These are phyloP conservation scores for Coregonus clupeaformis DNA, from an alignment of 2,113 vertebrate genomes.

Conservation along the genomic window DNA sequence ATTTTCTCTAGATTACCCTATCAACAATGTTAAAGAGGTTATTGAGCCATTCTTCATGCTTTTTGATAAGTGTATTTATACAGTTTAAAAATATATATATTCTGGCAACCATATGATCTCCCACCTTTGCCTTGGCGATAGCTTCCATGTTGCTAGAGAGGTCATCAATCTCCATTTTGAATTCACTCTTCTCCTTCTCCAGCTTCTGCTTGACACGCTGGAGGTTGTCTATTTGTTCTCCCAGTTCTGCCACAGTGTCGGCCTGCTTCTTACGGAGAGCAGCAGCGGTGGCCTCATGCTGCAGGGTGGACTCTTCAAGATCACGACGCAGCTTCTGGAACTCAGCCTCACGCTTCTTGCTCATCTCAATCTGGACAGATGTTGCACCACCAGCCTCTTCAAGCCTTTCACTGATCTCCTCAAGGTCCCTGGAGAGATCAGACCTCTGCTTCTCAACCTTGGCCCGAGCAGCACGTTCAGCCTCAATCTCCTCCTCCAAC, in stretches of 20 bases:
- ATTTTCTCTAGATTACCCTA: constrained; percentile 89
- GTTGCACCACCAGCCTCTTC: constrained; percentile 89
- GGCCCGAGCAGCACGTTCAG: constrained; percentile 79
- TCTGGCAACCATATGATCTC: neutral
- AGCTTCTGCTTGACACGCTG: constrained; percentile 84
- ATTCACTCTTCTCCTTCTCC: constrained; percentile 85
- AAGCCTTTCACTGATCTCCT: constrained; percentile 82
- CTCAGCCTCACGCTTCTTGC: constrained; percentile 83
- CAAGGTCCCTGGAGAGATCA: constrained; percentile 79
- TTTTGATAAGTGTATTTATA: neutral
- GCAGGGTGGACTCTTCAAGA: constrained; percentile 83
- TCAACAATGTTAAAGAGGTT: neutral
- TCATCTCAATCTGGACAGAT: constrained; percentile 81
- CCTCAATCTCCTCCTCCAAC: constrained; percentile 87
- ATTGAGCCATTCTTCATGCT: neutral
- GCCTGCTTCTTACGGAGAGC: constrained; percentile 82
- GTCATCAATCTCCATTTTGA: constrained; percentile 87
- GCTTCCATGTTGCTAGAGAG: constrained; percentile 83
- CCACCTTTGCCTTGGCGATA: constrained; percentile 81
- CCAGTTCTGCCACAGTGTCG: constrained; percentile 78
- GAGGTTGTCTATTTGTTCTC: constrained; percentile 83
- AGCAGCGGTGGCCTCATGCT: constrained; percentile 84
- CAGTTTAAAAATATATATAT: neutral
- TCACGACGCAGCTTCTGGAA: constrained; percentile 82
- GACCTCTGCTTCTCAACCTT: constrained; percentile 85